These are phyloP conservation scores for Ericerus pela DNA, from an alignment of 1,140 invertebrate species.

Conservation along the genomic window DNA sequence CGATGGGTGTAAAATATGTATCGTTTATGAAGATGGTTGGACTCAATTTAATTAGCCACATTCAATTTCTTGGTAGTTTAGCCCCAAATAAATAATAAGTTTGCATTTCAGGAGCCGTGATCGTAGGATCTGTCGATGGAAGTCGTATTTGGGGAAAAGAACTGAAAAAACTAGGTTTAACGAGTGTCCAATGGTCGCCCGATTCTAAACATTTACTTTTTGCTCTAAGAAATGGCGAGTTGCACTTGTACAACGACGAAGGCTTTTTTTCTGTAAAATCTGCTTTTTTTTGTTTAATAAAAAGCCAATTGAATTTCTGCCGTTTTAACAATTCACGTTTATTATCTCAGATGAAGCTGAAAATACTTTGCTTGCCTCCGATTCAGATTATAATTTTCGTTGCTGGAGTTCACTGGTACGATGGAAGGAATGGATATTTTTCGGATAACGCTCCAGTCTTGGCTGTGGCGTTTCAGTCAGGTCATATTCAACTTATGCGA, in stretches of 20 bases:
- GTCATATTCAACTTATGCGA: constrained; percentile 73
- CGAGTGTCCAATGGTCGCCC: constrained; percentile 85
- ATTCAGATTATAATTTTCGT: constrained; percentile 34
- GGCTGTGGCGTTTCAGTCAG: constrained; percentile 74
- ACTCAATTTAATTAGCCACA: constrained; percentile 10
- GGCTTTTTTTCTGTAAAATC: constrained; percentile 38
- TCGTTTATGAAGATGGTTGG: constrained; percentile 92
- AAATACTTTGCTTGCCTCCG: constrained; percentile 42
- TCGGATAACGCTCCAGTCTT: constrained; percentile 60
- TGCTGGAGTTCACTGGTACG: constrained; percentile 73
- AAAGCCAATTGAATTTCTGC: not conserved
- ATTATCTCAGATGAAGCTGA: constrained; percentile 44
- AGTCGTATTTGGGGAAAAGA: constrained; percentile 98
- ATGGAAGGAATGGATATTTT: constrained; percentile 52
- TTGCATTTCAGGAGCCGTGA: constrained; percentile 49
- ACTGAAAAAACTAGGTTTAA: constrained; percentile 60
- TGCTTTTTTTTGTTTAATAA: constrained; percentile 6
- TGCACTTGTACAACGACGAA: constrained; percentile 87
- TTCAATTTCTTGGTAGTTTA: not conserved
- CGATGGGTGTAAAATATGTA: constrained; percentile 94
- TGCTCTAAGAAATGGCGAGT: constrained; percentile 75
- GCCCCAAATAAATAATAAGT: not conserved
- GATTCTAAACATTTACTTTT: constrained; percentile 82
- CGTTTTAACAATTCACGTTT: constrained; percentile 4
- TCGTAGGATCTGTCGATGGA: constrained; percentile 90